Evolutionary conservation across 2,888 invertebrate species (phyloP).

Genomic region (Tetragonisca angustula): DNA sequence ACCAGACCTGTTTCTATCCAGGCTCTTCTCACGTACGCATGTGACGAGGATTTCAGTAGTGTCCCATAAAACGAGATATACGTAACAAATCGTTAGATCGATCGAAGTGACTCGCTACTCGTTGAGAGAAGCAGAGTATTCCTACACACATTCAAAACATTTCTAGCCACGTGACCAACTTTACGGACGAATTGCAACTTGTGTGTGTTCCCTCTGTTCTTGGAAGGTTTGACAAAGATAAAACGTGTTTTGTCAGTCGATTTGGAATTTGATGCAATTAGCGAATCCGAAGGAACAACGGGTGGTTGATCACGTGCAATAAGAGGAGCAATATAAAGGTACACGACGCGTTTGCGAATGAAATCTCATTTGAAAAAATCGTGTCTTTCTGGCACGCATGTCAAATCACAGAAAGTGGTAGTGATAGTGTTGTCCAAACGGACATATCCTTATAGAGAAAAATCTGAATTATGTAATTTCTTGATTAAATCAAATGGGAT

Average conservation of each 20-base stretch:
- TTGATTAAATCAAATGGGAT: slow-evolving; percentile 39
- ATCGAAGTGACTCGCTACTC: slow-evolving; percentile 45
- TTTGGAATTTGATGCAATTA: slow-evolving; percentile 60
- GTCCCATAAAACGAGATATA: slow-evolving; percentile 52
- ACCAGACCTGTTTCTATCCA: neutral
- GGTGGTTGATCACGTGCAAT: neutral
- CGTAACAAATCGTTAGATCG: slow-evolving; percentile 69
- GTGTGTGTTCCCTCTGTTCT: slow-evolving; percentile 65
- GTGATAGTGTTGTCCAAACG: neutral
- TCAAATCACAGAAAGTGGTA: neutral
- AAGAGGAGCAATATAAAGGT: neutral
- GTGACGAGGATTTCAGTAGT: slow-evolving; percentile 64
- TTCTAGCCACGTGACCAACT: slow-evolving; percentile 80
- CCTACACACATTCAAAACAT: slow-evolving; percentile 71
- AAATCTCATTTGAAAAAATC: slow-evolving; percentile 32
- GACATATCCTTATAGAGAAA: slow-evolving; percentile 16
- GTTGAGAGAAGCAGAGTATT: slow-evolving; percentile 6
- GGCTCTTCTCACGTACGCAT: slow-evolving; percentile 29
- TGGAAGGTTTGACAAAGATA: slow-evolving; percentile 48
- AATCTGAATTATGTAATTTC: slow-evolving; percentile 46
- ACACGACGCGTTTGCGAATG: slow-evolving; percentile 16
- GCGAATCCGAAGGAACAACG: slow-evolving; percentile 34
- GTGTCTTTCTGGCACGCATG: neutral
- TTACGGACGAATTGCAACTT: slow-evolving; percentile 74
- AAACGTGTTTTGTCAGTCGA: slow-evolving; percentile 60